Percentiles rank a stretch among this genome's conserved stretches.
Conservation (phyloP, 2,888 invertebrate species). For the Fissipunctia ypsillon region DNA sequence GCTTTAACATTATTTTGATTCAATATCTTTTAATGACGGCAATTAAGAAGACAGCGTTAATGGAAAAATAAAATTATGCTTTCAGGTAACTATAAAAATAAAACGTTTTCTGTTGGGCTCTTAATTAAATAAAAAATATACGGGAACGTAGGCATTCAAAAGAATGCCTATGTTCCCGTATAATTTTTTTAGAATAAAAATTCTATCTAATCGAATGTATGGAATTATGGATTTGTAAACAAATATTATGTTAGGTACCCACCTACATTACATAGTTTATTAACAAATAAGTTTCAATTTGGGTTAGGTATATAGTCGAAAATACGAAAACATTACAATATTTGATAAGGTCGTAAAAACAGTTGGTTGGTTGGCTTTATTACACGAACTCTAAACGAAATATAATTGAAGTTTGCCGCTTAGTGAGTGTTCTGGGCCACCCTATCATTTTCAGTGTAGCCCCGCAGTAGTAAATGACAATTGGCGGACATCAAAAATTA, state of each 20-base stretch:
- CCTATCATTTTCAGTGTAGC: conserved; percentile 65
- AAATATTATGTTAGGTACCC: not conserved
- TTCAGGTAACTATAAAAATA: conserved; percentile 70
- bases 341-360: conserved; percentile 53
- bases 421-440: conserved; percentile 60
- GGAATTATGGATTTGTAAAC: conserved; percentile 2
- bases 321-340: conserved; percentile 45
- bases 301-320: not conserved
- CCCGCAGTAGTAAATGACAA: conserved; percentile 72
- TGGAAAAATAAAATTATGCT: conserved; percentile 78
- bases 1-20: conserved; percentile 64
- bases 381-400: conserved; percentile 62
- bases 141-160: conserved; percentile 16
- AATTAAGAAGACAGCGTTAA: conserved; percentile 77
- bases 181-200: no score
- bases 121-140: conserved; percentile 59
- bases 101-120: conserved; percentile 56
- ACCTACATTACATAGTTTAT: conserved; percentile 20
- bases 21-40: conserved; percentile 74
- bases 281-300: conserved; percentile 34
- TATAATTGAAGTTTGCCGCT: conserved; percentile 65
- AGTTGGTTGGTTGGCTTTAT: conserved; percentile 57
- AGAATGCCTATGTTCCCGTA: no score
- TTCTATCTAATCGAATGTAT: conserved; percentile 21
- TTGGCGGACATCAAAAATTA: conserved; percentile 80